phyloP scores from a whole-genome alignment of 2,113 vertebrate genomes.

The Corythornis madagascariensis region DNA sequence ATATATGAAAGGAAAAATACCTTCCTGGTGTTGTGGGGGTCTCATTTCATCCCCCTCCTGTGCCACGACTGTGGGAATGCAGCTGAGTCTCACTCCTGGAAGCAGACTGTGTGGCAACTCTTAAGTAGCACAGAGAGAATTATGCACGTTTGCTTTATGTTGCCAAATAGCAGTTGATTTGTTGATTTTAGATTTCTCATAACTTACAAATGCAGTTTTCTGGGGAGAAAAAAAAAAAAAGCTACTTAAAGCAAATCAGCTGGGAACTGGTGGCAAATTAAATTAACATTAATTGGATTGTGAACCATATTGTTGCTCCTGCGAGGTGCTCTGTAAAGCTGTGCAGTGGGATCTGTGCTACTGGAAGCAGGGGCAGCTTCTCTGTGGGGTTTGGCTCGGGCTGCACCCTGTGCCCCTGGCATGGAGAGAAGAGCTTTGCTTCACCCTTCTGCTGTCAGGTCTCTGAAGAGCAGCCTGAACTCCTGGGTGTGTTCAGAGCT shows the following conservation, averaged over 20 bases:
- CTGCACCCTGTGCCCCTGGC: not conserved
- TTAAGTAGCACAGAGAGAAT: not conserved
- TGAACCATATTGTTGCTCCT: conserved; percentile 24
- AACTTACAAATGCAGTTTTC: not conserved
- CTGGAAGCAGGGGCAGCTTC: conserved; percentile 1
- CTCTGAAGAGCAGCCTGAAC: not conserved
- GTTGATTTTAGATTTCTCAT: not conserved
- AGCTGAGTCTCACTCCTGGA: not conserved
- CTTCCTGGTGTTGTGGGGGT: not conserved
- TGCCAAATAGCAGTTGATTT: not conserved
- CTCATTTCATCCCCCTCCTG: not conserved
- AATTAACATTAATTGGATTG: conserved; percentile 38
- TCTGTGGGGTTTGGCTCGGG: conserved; percentile 43
- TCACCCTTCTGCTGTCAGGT: conserved; percentile 27
- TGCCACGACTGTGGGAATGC: accelerated
- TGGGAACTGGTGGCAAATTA: conserved; percentile 37
- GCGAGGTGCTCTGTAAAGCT: conserved; percentile 40
- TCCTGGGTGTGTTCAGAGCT: not conserved
- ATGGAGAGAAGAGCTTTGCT: conserved; percentile 3
- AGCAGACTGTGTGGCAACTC: not conserved
- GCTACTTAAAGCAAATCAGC: not conserved
- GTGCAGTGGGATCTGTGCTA: not conserved
- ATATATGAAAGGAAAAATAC: not conserved
- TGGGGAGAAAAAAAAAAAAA: not conserved
- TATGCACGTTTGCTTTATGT: not conserved